Percentiles rank a stretch among this genome's conserved stretches.
These are phyloP conservation scores for Astreopora myriophthalma DNA, from an alignment of 64 coral and sea anemone genomes.

Conservation along the genomic window DNA sequence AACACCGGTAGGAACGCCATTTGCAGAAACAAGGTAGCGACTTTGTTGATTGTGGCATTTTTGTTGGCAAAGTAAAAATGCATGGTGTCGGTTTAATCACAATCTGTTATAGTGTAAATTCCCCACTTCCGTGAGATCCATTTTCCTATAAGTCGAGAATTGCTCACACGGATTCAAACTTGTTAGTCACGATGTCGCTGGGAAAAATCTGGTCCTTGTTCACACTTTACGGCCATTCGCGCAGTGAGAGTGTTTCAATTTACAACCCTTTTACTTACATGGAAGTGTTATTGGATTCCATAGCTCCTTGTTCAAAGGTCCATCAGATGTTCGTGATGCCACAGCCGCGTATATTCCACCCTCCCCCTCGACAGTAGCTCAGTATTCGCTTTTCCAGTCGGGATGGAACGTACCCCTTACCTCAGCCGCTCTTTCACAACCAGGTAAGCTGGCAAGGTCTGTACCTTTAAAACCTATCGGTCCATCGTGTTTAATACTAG, in stretches of 20 bases:
- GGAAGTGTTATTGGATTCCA: not conserved
- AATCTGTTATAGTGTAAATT: too few relatives aligned
- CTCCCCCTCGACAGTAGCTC: constrained; percentile 73
- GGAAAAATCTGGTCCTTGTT: not conserved
- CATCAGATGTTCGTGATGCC: constrained; percentile 9
- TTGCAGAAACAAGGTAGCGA: constrained; percentile 86
- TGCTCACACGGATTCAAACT: too few relatives aligned
- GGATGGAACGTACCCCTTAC: constrained; percentile 83
- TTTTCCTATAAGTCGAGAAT: too few relatives aligned
- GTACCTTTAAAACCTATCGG: not conserved
- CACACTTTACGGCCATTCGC: too few relatives aligned
- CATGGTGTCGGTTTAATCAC: too few relatives aligned
- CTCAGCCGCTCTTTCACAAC: constrained; percentile 46
- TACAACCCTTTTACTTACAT: not conserved
- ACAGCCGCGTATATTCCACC: not conserved
- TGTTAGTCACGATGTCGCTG: too few relatives aligned
- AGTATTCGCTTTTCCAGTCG: constrained; percentile 92
- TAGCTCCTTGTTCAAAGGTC: constrained; percentile 77
- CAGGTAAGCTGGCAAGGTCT: not conserved
- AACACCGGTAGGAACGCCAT: constrained; percentile 73
- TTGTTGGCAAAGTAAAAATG: not conserved
- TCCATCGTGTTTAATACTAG: not conserved
- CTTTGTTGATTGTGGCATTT: not conserved
- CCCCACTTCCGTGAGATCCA: too few relatives aligned
- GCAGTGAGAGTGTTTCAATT: not conserved